Conservation (phyloP, 2,113 vertebrate species). For the Camelus dromedarius region DNA sequence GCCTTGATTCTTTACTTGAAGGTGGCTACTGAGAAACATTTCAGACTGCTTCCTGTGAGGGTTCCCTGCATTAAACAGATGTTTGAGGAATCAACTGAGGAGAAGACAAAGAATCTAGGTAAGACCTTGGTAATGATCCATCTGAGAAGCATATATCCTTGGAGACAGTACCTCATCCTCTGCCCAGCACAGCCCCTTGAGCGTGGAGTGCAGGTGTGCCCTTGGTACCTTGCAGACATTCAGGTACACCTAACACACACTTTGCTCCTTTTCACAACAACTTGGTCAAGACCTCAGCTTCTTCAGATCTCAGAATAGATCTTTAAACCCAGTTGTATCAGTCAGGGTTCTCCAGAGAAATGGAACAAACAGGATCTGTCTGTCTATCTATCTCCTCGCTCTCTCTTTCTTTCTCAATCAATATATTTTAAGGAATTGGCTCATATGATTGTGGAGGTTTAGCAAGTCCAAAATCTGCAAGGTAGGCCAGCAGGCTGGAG, state of each 20-base stretch:
- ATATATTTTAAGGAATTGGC: not conserved
- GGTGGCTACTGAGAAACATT: not conserved
- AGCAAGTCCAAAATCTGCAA: not conserved
- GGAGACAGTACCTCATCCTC: not conserved
- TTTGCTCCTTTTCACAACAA: not conserved
- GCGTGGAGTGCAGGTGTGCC: not conserved
- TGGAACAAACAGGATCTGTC: not conserved
- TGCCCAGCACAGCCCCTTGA: not conserved
- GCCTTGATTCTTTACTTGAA: not conserved
- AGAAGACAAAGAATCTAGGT: not conserved
- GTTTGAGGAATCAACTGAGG: not conserved
- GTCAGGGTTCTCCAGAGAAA: not conserved
- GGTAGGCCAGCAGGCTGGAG: not conserved
- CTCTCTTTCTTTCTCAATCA: not conserved
- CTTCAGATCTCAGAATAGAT: not conserved
- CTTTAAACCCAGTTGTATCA: not conserved
- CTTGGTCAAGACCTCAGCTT: not conserved
- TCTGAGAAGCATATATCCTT: not conserved
- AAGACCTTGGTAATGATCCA: not conserved
- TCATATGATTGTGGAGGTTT: not conserved
- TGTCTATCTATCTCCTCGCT: not conserved
- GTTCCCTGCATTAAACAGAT: not conserved
- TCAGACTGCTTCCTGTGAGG: not conserved
- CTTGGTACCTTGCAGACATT: not conserved
- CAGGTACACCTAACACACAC: accelerated